Percentiles rank a stretch among this genome's conserved stretches.
Conservation (phyloP, 2,113 vertebrate genomes). For the Cyphomyrus plagiostoma region DNA sequence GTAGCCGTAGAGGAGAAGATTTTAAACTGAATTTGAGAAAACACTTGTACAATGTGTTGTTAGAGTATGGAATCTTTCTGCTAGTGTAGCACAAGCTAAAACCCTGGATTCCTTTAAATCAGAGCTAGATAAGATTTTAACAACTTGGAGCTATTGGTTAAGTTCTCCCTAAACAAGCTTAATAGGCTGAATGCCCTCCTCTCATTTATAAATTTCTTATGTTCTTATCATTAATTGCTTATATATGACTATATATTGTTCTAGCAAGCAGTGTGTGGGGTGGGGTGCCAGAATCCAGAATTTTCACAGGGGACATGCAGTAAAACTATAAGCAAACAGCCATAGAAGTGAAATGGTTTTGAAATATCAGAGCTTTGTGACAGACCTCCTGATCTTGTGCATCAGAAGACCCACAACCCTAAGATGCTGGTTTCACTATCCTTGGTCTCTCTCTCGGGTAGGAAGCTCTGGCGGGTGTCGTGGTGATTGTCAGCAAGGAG, state of each 20-base stretch:
- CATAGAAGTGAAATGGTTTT: not conserved
- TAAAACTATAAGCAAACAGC: not conserved
- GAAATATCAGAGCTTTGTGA: not conserved
- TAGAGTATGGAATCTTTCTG: too few relatives aligned
- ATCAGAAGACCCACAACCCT: not conserved
- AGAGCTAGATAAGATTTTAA: too few relatives aligned
- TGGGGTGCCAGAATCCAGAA: not conserved
- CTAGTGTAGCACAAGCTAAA: too few relatives aligned
- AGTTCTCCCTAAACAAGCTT: too few relatives aligned
- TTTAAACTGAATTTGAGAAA: too few relatives aligned
- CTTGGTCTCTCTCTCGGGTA: slow-evolving; percentile 34
- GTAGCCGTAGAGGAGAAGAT: too few relatives aligned
- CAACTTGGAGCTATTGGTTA: too few relatives aligned
- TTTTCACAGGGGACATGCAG: not conserved
- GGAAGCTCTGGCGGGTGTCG: slow-evolving; percentile 82
- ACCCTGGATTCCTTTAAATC: too few relatives aligned
- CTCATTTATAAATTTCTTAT: too few relatives aligned
- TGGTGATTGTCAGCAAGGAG: slow-evolving; percentile 80
- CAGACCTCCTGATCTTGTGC: not conserved
- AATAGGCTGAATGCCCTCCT: too few relatives aligned
- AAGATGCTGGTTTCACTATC: not conserved
- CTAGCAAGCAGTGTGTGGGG: not conserved
- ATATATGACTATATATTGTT: not conserved
- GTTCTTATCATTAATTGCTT: not conserved
- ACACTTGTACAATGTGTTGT: too few relatives aligned